phyloP scores from a whole-genome alignment of 2,113 vertebrate genomes.

The Oncorhynchus kisutch region DNA sequence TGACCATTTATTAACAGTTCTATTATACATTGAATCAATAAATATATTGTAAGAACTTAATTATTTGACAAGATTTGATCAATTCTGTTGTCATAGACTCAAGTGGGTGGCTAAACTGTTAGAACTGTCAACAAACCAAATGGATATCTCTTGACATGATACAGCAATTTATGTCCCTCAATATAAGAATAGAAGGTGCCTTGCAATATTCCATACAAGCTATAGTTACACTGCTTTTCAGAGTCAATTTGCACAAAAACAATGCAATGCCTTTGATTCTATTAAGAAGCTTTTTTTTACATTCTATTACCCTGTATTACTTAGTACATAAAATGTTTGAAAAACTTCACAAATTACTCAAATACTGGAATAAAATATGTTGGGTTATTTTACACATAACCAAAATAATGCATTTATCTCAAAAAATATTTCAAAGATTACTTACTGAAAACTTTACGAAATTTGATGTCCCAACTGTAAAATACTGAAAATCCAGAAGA shows the following conservation, averaged over 20 bases:
- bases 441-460: constrained; percentile 5
- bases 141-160: not conserved
- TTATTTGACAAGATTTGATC: too few relatives aligned
- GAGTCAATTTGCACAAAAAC: too few relatives aligned
- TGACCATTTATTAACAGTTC: not conserved
- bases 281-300: too few relatives aligned
- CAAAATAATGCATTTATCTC: not conserved
- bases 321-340: not conserved
- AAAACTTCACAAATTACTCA: constrained; percentile 42
- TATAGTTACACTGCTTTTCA: too few relatives aligned
- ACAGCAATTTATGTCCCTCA: not conserved
- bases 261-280: too few relatives aligned
- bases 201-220: not conserved
- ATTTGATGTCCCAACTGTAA: constrained; percentile 5
- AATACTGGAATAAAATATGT: not conserved
- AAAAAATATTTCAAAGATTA: not conserved
- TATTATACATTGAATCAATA: not conserved
- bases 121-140: not conserved
- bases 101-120: not conserved
- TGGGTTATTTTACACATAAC: too few relatives aligned
- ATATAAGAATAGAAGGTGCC: not conserved
- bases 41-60: too few relatives aligned
- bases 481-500: not conserved
- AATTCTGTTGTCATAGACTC: not conserved
- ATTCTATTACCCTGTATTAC: too few relatives aligned